Conservation (phyloP, 2,113 vertebrate genomes). For the Protobothrops flavoviridis region DNA sequence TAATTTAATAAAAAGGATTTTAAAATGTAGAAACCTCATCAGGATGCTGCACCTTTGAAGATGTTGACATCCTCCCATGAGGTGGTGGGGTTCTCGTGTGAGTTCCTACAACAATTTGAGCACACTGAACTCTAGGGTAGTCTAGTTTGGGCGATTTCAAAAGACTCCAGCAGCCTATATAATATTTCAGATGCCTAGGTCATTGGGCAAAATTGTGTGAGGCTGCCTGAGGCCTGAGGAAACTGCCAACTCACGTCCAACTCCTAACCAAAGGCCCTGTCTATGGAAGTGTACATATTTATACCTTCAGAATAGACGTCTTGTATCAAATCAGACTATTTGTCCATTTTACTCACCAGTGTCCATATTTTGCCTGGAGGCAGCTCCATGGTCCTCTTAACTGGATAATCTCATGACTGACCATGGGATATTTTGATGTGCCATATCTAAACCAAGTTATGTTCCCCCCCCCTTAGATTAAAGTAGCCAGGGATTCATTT, state of each 20-base stretch:
- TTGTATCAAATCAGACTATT: background rate
- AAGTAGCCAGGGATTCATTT: background rate
- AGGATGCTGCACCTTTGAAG: background rate
- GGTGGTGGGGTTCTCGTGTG: background rate
- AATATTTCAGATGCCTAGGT: background rate
- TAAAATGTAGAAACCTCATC: background rate
- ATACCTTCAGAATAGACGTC: background rate
- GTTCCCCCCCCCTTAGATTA: background rate
- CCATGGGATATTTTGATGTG: background rate
- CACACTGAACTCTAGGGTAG: background rate
- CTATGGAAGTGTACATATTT: background rate
- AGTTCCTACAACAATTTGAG: background rate
- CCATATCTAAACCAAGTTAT: background rate
- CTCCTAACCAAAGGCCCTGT: background rate
- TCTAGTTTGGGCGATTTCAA: background rate
- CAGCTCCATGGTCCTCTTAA: background rate
- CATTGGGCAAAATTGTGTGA: background rate
- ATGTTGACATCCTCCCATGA: background rate
- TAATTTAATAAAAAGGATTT: background rate
- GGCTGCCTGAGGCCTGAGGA: background rate
- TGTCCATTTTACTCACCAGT: background rate
- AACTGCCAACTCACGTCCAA: background rate
- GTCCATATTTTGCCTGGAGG: background rate
- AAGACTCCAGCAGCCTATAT: background rate
- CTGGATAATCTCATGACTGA: background rate